Evolutionary conservation across 1,140 invertebrate species (phyloP).

Genomic region (Pseudomyrmex dendroicus): DNA sequence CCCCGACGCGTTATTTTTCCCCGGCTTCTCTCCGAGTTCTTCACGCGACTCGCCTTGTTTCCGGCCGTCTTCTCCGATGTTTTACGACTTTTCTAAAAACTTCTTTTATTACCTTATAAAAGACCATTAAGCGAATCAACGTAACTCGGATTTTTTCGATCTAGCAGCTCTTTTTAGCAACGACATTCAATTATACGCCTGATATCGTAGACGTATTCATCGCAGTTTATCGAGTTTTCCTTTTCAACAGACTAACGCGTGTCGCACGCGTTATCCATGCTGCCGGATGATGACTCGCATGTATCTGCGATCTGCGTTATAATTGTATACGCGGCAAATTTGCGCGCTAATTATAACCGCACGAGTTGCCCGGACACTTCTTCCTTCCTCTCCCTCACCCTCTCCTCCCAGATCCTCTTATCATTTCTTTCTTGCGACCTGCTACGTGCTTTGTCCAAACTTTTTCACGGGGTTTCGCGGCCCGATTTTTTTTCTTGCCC

Average conservation of each 20-base stretch:
- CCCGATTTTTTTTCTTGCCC: slow-evolving; percentile 12
- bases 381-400: neutral
- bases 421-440: slow-evolving; percentile 8
- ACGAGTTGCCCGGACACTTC: slow-evolving; percentile 12
- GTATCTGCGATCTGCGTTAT: slow-evolving; percentile 21
- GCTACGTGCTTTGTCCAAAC: slow-evolving; percentile 5
- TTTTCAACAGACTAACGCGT: neutral
- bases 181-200: slow-evolving; percentile 11
- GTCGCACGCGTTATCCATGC: slow-evolving; percentile 9
- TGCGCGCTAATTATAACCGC: slow-evolving; percentile 42
- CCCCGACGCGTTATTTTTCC: slow-evolving; percentile 21
- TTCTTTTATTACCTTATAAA: neutral
- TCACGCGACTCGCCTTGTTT: slow-evolving; percentile 2
- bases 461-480: slow-evolving; percentile 16
- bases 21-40: neutral
- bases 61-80: neutral
- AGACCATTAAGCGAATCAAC: neutral
- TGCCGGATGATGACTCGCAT: slow-evolving; percentile 14
- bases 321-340: slow-evolving; percentile 33
- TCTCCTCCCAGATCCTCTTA: neutral
- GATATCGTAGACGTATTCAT: slow-evolving; percentile 4
- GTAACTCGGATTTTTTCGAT: neutral
- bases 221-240: neutral
- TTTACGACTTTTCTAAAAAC: neutral
- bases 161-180: neutral